Evolutionary conservation across 2,113 vertebrate genomes (phyloP).

Genomic region (Centropus bengalensis): DNA sequence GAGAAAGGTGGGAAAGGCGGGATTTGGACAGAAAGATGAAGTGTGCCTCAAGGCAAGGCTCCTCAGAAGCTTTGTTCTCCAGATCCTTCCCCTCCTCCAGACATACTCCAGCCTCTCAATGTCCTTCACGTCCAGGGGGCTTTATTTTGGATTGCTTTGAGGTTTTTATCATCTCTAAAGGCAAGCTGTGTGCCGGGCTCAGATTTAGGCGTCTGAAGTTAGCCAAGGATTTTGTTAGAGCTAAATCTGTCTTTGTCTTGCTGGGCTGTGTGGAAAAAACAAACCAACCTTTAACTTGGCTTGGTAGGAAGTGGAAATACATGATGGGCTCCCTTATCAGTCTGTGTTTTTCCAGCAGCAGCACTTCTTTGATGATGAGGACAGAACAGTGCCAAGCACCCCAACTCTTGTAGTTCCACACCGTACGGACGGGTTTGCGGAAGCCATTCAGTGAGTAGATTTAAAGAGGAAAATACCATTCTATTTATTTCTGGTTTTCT

Average conservation of each 20-base stretch:
- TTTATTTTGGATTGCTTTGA: not conserved
- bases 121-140: too few species aligned
- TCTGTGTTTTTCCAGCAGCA: constrained; percentile 78
- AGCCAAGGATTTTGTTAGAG: not conserved
- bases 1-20: not conserved
- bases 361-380: constrained; percentile 93
- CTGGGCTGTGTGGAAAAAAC: not conserved
- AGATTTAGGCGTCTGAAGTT: not conserved
- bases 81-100: too few species aligned
- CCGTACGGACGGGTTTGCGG: constrained; percentile 91
- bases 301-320: not conserved
- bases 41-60: not conserved
- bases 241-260: not conserved
- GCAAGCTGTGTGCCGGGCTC: not conserved
- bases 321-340: not conserved
- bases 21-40: not conserved
- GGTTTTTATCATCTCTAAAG: not conserved
- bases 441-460: constrained; percentile 91
- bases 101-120: too few species aligned
- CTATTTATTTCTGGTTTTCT: not conserved
- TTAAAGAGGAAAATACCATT: not conserved
- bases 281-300: not conserved
- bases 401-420: constrained; percentile 91
- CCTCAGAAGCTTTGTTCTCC: too few species aligned
- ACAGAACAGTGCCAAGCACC: constrained; percentile 94